These are phyloP conservation scores for Macroramphosus scolopax DNA, from an alignment of 2,797 vertebrate genomes.

Conservation along the genomic window DNA sequence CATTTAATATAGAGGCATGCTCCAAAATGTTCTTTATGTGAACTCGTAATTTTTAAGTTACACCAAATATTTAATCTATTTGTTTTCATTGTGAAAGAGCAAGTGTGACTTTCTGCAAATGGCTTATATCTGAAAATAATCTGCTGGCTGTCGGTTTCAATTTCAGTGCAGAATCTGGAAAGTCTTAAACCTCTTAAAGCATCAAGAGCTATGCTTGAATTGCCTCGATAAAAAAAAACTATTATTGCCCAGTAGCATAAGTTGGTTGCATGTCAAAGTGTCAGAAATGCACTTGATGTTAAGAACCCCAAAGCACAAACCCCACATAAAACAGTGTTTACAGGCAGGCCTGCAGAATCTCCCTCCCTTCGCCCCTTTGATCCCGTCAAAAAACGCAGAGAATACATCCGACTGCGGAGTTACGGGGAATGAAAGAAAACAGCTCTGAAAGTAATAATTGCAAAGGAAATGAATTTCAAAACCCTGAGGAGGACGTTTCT, in stretches of 20 bases:
- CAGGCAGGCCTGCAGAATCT: constrained; percentile 27
- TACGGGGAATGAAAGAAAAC: constrained; percentile 61
- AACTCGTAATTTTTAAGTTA: background rate
- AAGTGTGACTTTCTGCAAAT: constrained; percentile 1
- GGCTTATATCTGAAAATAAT: background rate
- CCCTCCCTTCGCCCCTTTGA: constrained; percentile 38
- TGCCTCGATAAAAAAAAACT: background rate
- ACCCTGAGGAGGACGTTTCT: constrained; percentile 62
- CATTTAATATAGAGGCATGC: too few species aligned
- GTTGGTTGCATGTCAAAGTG: constrained; percentile 5
- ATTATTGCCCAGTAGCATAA: background rate
- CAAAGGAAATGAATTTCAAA: constrained; percentile 73
- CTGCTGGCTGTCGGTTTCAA: constrained; percentile 2
- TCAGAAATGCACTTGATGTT: constrained; percentile 22
- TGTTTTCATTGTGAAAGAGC: too few species aligned
- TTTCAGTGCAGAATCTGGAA: constrained; percentile 20
- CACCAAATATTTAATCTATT: background rate
- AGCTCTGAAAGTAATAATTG: constrained; percentile 67
- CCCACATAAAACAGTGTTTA: constrained; percentile 2
- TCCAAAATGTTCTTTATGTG: too few species aligned
- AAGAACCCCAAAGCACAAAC: constrained; percentile 5
- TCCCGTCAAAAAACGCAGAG: constrained; percentile 43
- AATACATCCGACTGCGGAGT: constrained; percentile 44
- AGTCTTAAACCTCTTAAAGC: constrained; percentile 7
- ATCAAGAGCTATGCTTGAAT: constrained; percentile 7